Percentiles rank a stretch among this genome's conserved stretches.
Evolutionary conservation across 2,797 vertebrate genomes (phyloP).

Genomic region (Hephaestus fuliginosus): DNA sequence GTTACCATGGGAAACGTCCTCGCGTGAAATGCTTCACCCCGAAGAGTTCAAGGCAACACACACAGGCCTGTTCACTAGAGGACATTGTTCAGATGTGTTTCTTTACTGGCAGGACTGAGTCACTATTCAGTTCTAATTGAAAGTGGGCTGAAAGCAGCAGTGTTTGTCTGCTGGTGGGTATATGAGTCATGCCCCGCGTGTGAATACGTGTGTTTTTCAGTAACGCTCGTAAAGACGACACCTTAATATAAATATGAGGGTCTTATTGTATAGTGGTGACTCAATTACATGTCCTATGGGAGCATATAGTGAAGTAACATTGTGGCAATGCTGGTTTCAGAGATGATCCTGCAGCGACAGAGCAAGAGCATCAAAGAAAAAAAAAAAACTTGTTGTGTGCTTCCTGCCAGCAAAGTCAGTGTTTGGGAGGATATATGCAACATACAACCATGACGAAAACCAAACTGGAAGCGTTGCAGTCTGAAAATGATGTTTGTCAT

Average conservation of each 20-base stretch:
- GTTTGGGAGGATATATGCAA: too few species aligned
- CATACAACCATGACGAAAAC: too few species aligned
- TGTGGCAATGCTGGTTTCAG: background rate
- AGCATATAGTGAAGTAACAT: background rate
- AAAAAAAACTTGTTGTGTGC: background rate
- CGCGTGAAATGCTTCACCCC: slow-evolving; percentile 40
- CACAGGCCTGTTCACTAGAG: slow-evolving; percentile 37
- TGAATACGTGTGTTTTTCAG: slow-evolving; percentile 18
- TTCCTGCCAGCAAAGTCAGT: background rate
- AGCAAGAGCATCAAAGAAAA: background rate
- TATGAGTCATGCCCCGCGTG: slow-evolving; percentile 64
- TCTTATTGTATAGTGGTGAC: background rate
- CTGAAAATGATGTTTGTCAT: too few species aligned
- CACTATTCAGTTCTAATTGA: slow-evolving; percentile 72
- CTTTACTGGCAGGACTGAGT: slow-evolving; percentile 78
- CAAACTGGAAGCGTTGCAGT: too few species aligned
- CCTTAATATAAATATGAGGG: slow-evolving; percentile 17
- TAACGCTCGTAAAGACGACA: slow-evolving; percentile 14
- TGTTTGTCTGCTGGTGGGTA: slow-evolving; percentile 49
- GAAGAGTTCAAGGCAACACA: slow-evolving; percentile 17
- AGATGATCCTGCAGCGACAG: background rate
- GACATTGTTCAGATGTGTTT: slow-evolving; percentile 62
- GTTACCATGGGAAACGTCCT: slow-evolving; percentile 41
- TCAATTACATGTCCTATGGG: too few species aligned
- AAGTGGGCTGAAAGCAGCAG: slow-evolving; percentile 72